Evolutionary conservation across 2,113 vertebrate species (phyloP), one percentile per base, ranked within the genome.

Genomic region (Rhinichthys klamathensis): DNA sequence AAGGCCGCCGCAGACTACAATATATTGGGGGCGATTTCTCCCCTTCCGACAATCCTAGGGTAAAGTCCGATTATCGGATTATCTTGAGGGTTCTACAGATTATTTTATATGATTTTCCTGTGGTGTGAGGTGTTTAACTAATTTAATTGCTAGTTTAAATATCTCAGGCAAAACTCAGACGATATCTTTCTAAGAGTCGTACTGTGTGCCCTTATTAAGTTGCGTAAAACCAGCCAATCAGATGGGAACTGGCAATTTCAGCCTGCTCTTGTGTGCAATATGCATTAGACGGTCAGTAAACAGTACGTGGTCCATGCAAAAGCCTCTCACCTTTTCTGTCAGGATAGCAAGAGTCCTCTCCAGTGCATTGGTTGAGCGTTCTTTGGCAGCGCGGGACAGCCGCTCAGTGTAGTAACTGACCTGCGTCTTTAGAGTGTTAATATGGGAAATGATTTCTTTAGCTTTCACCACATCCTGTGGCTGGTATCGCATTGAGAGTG

Each of bases 401-500:
- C 98, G 96, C 84, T 99, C 98, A 2, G 96, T 95, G 73, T 99
- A 99, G 93, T 99, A 99, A 92, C 97, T 98, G 92, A 99, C 97
- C 92, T 99, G 98, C 0, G 98, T 99, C 94, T 99, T 99, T 90
- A 99, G 93, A 2, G 97, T 99, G 92, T 98, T 99, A 88, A 99
- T 98, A 49, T 99, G 98, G 83, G 95, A 97, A 41, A 99, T 98
- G 73, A 99, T 97, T 93, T 99, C 98, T 93, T 98, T 98, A 25
- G 98, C 98, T 92, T 96, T 95, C 73, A 96, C 54, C 0, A 99
- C 94, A 77, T 99, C 98, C 93, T 98, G 97, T 21, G 97, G 97
- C 92, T 97, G 96, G 92, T 98, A 99, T 49, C 95, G 89, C 90
- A 97, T 95, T 44, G 94, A 95, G 93, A 96, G 97, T 60, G 95